Percentiles rank a stretch among this genome's conserved stretches.
These are phyloP conservation scores for Plebejus melissa DNA, from an alignment of 2,888 invertebrate species.

Conservation along the genomic window DNA sequence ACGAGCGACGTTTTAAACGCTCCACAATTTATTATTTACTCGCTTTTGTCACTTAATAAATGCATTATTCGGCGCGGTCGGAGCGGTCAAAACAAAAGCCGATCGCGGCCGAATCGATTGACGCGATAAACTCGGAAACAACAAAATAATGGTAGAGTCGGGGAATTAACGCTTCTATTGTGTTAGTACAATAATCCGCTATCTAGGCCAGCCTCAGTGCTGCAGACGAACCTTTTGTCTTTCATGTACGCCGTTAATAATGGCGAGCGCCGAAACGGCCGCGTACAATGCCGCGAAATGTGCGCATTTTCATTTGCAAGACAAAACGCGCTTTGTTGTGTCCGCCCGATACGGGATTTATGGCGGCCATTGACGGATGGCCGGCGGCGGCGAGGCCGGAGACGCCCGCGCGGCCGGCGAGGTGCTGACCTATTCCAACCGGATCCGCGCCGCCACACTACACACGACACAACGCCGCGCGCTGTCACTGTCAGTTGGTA, in stretches of 20 bases:
- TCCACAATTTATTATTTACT: constrained; percentile 7
- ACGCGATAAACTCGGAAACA: constrained; percentile 75
- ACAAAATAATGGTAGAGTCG: constrained; percentile 76
- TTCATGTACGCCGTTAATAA: constrained; percentile 80
- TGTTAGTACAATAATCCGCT: constrained; percentile 79
- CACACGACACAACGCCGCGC: background rate
- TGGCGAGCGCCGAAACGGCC: constrained; percentile 79
- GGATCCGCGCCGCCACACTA: background rate
- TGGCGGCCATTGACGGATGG: constrained; percentile 52
- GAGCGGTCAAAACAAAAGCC: constrained; percentile 47
- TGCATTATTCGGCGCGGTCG: constrained; percentile 40
- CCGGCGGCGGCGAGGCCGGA: constrained; percentile 20
- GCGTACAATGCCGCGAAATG: constrained; percentile 79
- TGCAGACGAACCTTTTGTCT: constrained; percentile 80
- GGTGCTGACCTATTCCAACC: constrained; percentile 26
- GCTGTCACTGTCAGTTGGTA: background rate
- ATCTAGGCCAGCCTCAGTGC: constrained; percentile 79
- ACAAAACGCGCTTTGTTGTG: constrained; percentile 79
- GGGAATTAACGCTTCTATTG: constrained; percentile 78
- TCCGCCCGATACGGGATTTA: constrained; percentile 78
- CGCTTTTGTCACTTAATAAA: constrained; percentile 19
- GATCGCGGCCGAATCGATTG: constrained; percentile 65
- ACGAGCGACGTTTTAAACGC: constrained; percentile 2
- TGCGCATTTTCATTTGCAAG: constrained; percentile 80
- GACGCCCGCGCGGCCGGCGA: background rate